These are phyloP conservation scores for Zaprionus kolodkinae DNA, from an alignment of 1,140 invertebrate species.

Conservation along the genomic window DNA sequence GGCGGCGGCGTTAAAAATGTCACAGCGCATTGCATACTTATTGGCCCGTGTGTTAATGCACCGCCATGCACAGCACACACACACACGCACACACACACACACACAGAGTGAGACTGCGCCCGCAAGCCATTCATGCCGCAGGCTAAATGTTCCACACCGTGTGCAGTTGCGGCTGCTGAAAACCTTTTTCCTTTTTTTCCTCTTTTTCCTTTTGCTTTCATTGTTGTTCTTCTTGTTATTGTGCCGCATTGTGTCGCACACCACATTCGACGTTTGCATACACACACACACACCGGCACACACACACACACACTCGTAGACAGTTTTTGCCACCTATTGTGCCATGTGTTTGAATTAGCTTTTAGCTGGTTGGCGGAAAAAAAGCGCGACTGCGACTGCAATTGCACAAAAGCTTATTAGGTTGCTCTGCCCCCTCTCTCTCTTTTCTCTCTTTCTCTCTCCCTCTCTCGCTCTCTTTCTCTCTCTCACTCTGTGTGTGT, in stretches of 20 bases:
- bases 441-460: not conserved
- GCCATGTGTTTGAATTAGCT: slow-evolving; percentile 79
- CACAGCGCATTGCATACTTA: slow-evolving; percentile 82
- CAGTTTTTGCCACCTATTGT: slow-evolving; percentile 68
- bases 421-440: slow-evolving; percentile 15
- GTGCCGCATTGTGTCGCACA: slow-evolving; percentile 47
- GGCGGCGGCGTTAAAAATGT: slow-evolving; percentile 74
- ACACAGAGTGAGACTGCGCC: slow-evolving; percentile 1
- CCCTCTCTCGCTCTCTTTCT: not conserved
- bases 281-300: not conserved
- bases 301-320: not conserved
- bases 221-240: slow-evolving; percentile 40
- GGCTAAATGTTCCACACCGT: slow-evolving; percentile 72
- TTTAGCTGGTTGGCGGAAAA: slow-evolving; percentile 64
- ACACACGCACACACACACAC: not conserved
- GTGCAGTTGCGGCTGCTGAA: slow-evolving; percentile 74
- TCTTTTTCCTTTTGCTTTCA: slow-evolving; percentile 34
- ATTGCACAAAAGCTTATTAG: slow-evolving; percentile 82
- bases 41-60: slow-evolving; percentile 81
- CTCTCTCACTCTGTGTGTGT: slow-evolving; percentile 26
- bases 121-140: slow-evolving; percentile 34
- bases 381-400: slow-evolving; percentile 59
- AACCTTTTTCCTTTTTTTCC: slow-evolving; percentile 48
- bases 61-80: slow-evolving; percentile 9
- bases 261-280: slow-evolving; percentile 41